Conservation (phyloP, 2,888 invertebrate species). For the Apodemia zela region DNA sequence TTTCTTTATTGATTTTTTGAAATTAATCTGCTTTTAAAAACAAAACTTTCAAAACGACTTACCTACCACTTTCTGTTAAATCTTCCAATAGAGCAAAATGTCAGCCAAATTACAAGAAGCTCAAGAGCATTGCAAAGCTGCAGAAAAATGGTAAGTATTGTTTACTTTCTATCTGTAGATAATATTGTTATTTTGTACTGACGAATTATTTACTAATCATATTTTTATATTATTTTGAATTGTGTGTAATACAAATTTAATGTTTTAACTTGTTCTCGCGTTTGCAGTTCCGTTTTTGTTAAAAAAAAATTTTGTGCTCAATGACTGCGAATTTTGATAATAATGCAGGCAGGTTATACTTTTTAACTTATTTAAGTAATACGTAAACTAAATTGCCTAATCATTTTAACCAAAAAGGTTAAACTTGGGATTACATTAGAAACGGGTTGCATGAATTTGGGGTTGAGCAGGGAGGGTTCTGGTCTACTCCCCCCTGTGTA, state of each 20-base stretch:
- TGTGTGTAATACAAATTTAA: neutral
- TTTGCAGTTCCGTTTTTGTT: no score
- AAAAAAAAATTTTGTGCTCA: no score
- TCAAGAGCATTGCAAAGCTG: constrained; percentile 87
- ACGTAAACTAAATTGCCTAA: no score
- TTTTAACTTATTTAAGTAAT: no score
- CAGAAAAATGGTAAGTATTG: constrained; percentile 88
- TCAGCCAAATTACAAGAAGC: constrained; percentile 86
- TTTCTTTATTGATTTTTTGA: constrained; percentile 18
- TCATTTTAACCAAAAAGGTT: no score
- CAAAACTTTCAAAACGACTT: neutral
- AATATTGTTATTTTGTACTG: neutral
- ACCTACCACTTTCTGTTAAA: neutral
- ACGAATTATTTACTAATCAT: neutral
- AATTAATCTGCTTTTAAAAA: constrained; percentile 11
- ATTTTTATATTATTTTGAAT: neutral
- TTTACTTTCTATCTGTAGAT: neutral
- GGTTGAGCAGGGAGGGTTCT: no score
- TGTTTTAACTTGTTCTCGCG: neutral
- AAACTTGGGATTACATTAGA: no score
- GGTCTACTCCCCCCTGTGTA: no score
- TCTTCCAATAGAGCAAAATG: constrained; percentile 38
- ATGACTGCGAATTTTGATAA: no score
- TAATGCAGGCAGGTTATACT: no score
- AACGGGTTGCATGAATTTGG: no score